Conservation (phyloP, 2,888 invertebrate genomes). For the Taphrorychus bicolor region DNA sequence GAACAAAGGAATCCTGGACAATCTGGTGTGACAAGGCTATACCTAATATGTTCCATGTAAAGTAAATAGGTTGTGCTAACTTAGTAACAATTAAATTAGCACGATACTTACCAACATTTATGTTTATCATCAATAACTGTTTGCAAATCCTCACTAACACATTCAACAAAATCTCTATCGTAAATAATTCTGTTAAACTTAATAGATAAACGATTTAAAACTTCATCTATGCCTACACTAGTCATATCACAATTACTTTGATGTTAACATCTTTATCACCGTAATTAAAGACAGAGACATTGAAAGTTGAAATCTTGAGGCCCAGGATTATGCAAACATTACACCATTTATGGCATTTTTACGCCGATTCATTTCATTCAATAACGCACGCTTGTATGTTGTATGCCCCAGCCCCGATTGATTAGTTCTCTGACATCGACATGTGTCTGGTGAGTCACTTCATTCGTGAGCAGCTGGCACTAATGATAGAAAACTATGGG, state of each 20-base stretch:
- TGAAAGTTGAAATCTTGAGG: neutral
- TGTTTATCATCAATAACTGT: conserved; percentile 47
- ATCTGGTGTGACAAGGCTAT: too few species aligned
- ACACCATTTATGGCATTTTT: neutral
- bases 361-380: neutral
- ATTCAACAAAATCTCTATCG: conserved; percentile 53
- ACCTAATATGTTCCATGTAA: too few species aligned
- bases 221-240: conserved; percentile 49
- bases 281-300: neutral
- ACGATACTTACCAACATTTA: conserved; percentile 47
- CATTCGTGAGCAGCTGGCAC: too few species aligned
- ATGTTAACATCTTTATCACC: neutral
- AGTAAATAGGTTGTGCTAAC: neutral
- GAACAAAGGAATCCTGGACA: too few species aligned
- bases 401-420: too few species aligned
- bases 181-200: conserved; percentile 53
- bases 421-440: too few species aligned
- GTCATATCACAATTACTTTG: conserved; percentile 45
- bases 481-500: too few species aligned
- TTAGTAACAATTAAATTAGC: neutral
- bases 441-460: too few species aligned
- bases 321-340: neutral
- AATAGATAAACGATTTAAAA: conserved; percentile 50
- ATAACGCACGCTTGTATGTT: too few species aligned
- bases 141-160: conserved; percentile 51